Evolutionary conservation across 1,140 invertebrate species (phyloP).

Genomic region (Chrysopa pallens): DNA sequence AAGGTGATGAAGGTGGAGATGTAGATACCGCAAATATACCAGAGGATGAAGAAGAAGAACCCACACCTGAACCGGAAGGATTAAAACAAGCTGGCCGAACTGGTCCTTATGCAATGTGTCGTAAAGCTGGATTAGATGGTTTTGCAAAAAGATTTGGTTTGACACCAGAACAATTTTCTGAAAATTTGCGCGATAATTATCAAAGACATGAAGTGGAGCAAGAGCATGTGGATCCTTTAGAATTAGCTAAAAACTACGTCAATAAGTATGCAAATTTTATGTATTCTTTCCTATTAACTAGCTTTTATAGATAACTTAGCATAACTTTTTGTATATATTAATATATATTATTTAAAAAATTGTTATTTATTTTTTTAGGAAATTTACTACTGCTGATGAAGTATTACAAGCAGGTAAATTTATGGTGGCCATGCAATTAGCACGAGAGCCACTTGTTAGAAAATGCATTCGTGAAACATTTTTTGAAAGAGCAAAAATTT

Average conservation of each 20-base stretch:
- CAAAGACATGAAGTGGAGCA: constrained; percentile 94
- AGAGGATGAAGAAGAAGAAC: constrained; percentile 33
- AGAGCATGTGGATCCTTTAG: constrained; percentile 57
- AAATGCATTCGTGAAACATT: constrained; percentile 77
- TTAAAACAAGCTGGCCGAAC: constrained; percentile 74
- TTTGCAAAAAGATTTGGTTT: constrained; percentile 87
- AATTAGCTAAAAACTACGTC: constrained; percentile 59
- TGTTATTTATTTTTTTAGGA: constrained; percentile 15
- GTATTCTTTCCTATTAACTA: too few relatives aligned
- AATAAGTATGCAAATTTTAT: background rate
- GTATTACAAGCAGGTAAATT: constrained; percentile 75
- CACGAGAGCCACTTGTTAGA: constrained; percentile 77
- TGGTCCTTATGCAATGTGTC: constrained; percentile 74
- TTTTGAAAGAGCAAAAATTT: constrained; percentile 74
- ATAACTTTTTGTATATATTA: background rate
- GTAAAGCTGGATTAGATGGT: constrained; percentile 63
- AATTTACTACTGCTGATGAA: constrained; percentile 48
- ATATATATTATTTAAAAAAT: constrained; percentile 1
- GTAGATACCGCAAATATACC: constrained; percentile 28
- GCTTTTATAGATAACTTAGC: too few relatives aligned
- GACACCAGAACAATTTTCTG: constrained; percentile 89
- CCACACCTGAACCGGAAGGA: constrained; percentile 36
- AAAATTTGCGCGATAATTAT: constrained; percentile 93
- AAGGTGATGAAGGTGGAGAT: constrained; percentile 40
- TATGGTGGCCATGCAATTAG: constrained; percentile 88